Conservation (phyloP, 2,113 vertebrate genomes). For the Entomyzon cyanotis region DNA sequence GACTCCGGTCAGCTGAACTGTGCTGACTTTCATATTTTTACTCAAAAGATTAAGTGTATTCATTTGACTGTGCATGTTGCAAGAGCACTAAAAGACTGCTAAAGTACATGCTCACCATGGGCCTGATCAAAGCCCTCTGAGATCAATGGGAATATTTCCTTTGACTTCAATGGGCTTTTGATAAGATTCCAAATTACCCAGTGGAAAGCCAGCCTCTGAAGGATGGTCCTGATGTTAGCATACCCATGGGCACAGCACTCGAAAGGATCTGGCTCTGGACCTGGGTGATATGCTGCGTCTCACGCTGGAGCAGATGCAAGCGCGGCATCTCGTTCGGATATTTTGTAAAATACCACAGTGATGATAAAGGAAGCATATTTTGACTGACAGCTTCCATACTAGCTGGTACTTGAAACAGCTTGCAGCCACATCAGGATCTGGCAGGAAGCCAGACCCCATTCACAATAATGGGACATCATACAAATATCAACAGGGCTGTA, state of each 20-base stretch:
- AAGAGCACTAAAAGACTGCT: constrained; percentile 41
- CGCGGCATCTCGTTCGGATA: neutral
- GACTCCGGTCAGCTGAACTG: neutral
- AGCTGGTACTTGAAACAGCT: constrained; percentile 36
- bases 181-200: constrained; percentile 44
- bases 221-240: neutral
- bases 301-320: neutral
- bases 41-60: constrained; percentile 12
- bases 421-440: constrained; percentile 24
- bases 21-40: neutral
- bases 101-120: constrained; percentile 41
- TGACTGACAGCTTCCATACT: constrained; percentile 27
- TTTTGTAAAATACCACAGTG: neutral
- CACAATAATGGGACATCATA: constrained; percentile 31
- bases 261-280: neutral
- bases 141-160: constrained; percentile 60
- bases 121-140: constrained; percentile 61
- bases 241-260: neutral
- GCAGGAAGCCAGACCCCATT: constrained; percentile 41
- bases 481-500: constrained; percentile 28
- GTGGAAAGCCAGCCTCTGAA: neutral
- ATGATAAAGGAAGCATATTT: neutral
- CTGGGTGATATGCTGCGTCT: neutral
- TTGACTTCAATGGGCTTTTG: constrained; percentile 51
- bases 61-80: constrained; percentile 26